These are phyloP conservation scores for Heteromurus nitidus DNA, from an alignment of 2,888 invertebrate species.

Conservation along the genomic window DNA sequence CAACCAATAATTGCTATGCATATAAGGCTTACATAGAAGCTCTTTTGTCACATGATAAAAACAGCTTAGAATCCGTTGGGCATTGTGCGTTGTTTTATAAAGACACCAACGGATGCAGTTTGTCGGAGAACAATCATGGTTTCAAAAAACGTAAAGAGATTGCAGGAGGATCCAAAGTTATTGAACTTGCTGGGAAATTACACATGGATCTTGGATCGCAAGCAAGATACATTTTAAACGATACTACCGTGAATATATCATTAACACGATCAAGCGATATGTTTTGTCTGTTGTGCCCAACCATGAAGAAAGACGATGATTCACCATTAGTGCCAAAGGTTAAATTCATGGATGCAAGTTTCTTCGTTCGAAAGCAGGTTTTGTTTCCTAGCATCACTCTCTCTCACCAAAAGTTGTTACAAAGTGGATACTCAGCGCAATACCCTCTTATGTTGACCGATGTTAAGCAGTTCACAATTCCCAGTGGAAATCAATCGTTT, in stretches of 20 bases:
- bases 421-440: slow-evolving; percentile 59
- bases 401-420: slow-evolving; percentile 67
- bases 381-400: slow-evolving; percentile 65
- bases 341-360: slow-evolving; percentile 65
- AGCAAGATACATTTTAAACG: slow-evolving; percentile 47
- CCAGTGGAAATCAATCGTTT: slow-evolving; percentile 70
- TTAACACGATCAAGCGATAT: slow-evolving; percentile 43
- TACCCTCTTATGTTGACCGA: slow-evolving; percentile 67
- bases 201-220: slow-evolving; percentile 37
- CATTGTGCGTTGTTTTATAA: slow-evolving; percentile 48
- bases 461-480: slow-evolving; percentile 69
- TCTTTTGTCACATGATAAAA: neutral
- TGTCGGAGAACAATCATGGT: slow-evolving; percentile 36
- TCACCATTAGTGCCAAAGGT: slow-evolving; percentile 51
- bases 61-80: slow-evolving; percentile 1
- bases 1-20: slow-evolving; percentile 12
- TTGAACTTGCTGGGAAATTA: slow-evolving; percentile 43
- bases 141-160: neutral
- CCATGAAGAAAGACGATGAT: neutral
- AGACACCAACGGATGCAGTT: slow-evolving; percentile 37
- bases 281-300: slow-evolving; percentile 12
- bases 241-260: slow-evolving; percentile 29
- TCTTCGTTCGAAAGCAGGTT: slow-evolving; percentile 70
- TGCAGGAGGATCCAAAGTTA: neutral
- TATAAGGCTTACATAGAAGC: slow-evolving; percentile 28